Conservation (phyloP, 2,113 vertebrate species). For the Tenebrosternarchus preto region DNA sequence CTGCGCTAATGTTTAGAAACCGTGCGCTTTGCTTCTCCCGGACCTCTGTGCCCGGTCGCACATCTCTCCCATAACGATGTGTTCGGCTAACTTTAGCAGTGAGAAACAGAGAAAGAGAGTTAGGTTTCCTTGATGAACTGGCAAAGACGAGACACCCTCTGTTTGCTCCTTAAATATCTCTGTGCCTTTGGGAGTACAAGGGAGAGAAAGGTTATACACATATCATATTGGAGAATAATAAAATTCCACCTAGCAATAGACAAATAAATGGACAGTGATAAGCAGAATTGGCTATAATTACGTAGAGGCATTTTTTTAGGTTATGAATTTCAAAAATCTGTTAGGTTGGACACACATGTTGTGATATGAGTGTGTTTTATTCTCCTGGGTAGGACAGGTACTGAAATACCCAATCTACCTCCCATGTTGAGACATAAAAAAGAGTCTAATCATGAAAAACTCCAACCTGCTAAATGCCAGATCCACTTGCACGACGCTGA, state of each 20-base stretch:
- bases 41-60: not conserved
- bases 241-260: conserved; percentile 13
- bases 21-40: conserved; percentile 4
- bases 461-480: too few species aligned
- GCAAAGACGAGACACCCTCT: not conserved
- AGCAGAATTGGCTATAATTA: not conserved
- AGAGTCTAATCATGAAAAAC: not conserved
- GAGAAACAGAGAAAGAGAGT: not conserved
- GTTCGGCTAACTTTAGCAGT: not conserved
- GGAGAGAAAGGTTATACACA: conserved; percentile 9
- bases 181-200: not conserved
- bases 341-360: not conserved
- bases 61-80: not conserved
- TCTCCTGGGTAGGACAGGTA: too few species aligned
- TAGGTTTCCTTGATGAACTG: not conserved
- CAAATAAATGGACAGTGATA: not conserved
- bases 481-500: too few species aligned
- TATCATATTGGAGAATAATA: not conserved
- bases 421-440: not conserved
- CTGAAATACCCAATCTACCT: not conserved
- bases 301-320: not conserved
- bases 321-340: not conserved
- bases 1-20: conserved; percentile 25
- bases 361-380: not conserved
- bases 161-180: conserved; percentile 20